Evolutionary conservation across 2,113 vertebrate species (phyloP).

Genomic region (Eptesicus fuscus): DNA sequence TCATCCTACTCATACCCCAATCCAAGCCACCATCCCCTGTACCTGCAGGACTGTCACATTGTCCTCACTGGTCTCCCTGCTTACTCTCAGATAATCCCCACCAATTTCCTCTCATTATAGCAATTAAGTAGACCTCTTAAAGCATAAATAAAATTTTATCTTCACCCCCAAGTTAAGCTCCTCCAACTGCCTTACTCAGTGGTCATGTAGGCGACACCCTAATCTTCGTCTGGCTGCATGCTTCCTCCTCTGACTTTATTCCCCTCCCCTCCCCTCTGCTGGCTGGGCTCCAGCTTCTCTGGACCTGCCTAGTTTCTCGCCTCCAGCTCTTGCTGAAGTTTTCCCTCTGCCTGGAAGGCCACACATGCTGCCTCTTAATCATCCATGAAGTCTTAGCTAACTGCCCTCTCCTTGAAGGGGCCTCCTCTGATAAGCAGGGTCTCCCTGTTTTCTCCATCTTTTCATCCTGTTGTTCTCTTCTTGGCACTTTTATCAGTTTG

Average conservation of each 20-base stretch:
- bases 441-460: not conserved
- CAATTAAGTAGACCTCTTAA: not conserved
- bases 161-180: not conserved
- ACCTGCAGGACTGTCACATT: not conserved
- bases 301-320: not conserved
- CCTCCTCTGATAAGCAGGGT: not conserved
- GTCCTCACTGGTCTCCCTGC: not conserved
- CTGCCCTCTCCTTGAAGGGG: not conserved
- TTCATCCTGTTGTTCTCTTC: not conserved
- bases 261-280: no score
- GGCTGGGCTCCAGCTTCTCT: not conserved
- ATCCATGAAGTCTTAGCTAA: not conserved
- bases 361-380: not conserved
- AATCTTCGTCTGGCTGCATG: accelerated
- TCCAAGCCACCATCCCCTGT: not conserved
- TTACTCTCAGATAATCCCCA: not conserved
- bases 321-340: not conserved
- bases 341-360: not conserved
- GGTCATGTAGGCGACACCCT: no score
- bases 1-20: no score
- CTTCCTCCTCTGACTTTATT: not conserved
- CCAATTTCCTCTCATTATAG: not conserved
- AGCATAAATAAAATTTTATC: not conserved
- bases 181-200: not conserved
- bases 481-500: not conserved